A percentile compares a stretch with the other conserved stretches of the same genome.
phyloP scores from a whole-genome alignment of 1,140 invertebrate species.

The Leptestheria dahalacensis region DNA sequence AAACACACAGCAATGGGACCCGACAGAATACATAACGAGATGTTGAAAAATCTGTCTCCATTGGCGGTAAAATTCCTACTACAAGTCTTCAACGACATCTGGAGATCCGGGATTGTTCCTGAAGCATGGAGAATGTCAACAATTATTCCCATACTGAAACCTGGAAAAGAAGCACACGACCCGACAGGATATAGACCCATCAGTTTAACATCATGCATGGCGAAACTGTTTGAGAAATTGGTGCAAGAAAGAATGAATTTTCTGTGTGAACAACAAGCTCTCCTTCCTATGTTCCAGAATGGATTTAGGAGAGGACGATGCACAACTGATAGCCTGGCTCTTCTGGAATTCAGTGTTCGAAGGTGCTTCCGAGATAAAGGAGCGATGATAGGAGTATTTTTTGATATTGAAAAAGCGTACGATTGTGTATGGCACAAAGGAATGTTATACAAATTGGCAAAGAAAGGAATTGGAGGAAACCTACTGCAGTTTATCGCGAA shows the following conservation, averaged over 20 bases:
- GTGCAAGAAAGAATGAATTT: neutral
- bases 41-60: neutral
- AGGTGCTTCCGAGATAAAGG: conserved; percentile 24
- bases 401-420: conserved; percentile 28
- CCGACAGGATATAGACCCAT: neutral
- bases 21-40: neutral
- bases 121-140: neutral
- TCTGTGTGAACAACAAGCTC: conserved; percentile 4
- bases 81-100: neutral
- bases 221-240: neutral
- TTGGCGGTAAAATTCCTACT: neutral
- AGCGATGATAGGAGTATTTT: conserved; percentile 22
- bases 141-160: neutral
- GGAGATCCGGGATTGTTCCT: neutral
- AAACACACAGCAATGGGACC: neutral
- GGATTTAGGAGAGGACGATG: conserved; percentile 24
- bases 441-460: conserved; percentile 23
- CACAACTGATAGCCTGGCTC: conserved; percentile 26
- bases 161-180: neutral
- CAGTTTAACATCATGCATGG: neutral
- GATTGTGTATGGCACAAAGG: conserved; percentile 25
- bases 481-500: conserved; percentile 4
- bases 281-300: conserved; percentile 13
- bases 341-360: conserved; percentile 25
- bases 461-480: conserved; percentile 1